Evolutionary conservation across 2,888 invertebrate genomes (phyloP).

Genomic region (Lasioglossum vierecki): DNA sequence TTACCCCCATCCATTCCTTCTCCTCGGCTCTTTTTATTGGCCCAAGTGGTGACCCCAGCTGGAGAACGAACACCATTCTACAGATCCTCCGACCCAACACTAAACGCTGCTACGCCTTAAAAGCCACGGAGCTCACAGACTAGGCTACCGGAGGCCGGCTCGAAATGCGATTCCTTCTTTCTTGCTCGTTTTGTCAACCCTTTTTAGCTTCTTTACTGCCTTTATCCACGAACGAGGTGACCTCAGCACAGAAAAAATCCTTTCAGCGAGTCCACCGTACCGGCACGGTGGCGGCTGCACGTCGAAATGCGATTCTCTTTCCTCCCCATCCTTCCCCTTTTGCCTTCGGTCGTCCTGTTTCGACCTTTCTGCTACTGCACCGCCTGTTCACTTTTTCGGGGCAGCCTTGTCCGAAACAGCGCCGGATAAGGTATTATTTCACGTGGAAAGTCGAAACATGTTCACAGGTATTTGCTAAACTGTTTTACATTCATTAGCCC

Average conservation of each 20-base stretch:
- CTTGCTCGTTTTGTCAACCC: neutral
- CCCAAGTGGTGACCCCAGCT: conserved; percentile 1
- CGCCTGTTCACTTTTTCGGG: neutral
- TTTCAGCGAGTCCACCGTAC: neutral
- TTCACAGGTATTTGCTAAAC: no score
- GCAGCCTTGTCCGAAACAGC: neutral
- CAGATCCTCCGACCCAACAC: neutral
- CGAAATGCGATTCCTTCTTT: conserved; percentile 3
- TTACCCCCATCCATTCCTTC: neutral
- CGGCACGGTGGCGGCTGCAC: neutral
- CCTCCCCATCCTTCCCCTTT: neutral
- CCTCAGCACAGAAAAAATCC: neutral
- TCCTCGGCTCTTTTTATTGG: neutral
- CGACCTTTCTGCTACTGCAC: neutral
- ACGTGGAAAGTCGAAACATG: no score
- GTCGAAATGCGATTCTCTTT: conserved; percentile 9
- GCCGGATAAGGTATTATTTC: neutral
- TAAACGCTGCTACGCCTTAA: neutral
- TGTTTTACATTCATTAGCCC: no score
- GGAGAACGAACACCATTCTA: conserved; percentile 5
- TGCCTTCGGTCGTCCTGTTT: neutral
- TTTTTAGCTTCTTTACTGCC: conserved; percentile 3
- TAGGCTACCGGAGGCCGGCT: neutral
- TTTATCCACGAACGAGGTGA: conserved; percentile 2
- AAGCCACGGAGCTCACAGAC: neutral